These are phyloP conservation scores for Beaufortia kweichowensis DNA, from an alignment of 2,113 vertebrate species.

Conservation along the genomic window DNA sequence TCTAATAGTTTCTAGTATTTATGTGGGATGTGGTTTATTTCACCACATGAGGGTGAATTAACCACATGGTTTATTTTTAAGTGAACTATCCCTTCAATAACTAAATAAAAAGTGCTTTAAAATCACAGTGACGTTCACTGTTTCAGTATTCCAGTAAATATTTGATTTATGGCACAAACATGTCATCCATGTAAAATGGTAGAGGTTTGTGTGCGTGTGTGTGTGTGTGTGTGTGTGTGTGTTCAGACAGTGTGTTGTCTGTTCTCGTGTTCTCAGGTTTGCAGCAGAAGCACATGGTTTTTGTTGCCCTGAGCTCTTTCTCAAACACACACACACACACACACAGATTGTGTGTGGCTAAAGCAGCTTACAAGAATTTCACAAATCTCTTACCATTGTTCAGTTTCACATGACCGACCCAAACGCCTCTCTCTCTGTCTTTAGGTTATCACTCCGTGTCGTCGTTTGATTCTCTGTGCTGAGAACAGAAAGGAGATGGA, in stretches of 20 bases:
- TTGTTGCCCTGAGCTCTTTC: not conserved
- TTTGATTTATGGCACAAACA: no score
- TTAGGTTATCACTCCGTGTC: constrained; percentile 94
- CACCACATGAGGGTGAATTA: no score
- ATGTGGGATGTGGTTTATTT: no score
- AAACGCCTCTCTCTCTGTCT: not conserved
- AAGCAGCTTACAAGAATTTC: constrained; percentile 6
- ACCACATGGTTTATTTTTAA: no score
- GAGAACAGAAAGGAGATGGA: constrained; percentile 99
- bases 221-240: constrained; percentile 11
- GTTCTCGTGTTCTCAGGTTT: constrained; percentile 10
- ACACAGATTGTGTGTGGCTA: not conserved
- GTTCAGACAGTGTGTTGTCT: constrained; percentile 17
- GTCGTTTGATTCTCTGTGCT: constrained; percentile 90
- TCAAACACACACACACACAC: constrained; percentile 22
- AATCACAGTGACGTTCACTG: no score
- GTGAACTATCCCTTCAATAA: no score
- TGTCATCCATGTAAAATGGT: no score
- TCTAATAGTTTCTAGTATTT: no score
- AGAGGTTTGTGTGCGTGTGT: not conserved
- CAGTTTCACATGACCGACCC: constrained; percentile 14
- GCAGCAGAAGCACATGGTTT: constrained; percentile 17
- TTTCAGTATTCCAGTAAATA: no score
- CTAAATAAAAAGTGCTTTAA: no score
- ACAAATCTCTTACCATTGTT: not conserved